These are phyloP conservation scores for Watsonalla binaria DNA, from an alignment of 2,888 invertebrate species.

Conservation along the genomic window DNA sequence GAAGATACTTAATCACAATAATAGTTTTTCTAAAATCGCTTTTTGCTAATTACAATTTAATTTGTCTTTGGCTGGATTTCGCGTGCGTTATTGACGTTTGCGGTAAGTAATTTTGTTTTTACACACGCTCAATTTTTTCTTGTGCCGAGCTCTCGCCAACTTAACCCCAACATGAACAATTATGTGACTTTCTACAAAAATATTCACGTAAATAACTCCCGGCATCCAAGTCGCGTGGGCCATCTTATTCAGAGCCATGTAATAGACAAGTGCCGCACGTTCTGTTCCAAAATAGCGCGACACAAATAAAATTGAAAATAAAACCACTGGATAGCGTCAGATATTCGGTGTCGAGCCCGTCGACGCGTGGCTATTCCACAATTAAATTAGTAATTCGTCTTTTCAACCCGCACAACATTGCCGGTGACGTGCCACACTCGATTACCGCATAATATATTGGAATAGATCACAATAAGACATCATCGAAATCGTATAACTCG, in stretches of 20 bases:
- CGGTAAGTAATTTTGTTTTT: too few species aligned
- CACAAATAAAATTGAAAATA: conserved; percentile 78
- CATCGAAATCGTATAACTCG: too few species aligned
- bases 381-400: conserved; percentile 45
- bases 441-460: not conserved
- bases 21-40: too few species aligned
- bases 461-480: too few species aligned
- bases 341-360: conserved; percentile 55
- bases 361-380: conserved; percentile 44
- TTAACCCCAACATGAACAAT: too few species aligned
- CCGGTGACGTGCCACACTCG: not conserved
- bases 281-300: conserved; percentile 74
- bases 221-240: conserved; percentile 54
- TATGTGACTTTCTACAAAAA: conserved; percentile 13
- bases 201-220: conserved; percentile 38
- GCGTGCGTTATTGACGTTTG: too few species aligned
- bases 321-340: conserved; percentile 71
- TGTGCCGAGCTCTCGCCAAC: too few species aligned
- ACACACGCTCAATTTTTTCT: too few species aligned
- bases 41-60: too few species aligned
- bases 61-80: too few species aligned
- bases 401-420: conserved; percentile 7
- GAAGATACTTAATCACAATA: too few species aligned
- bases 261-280: conserved; percentile 72
- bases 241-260: conserved; percentile 52